phyloP scores from a whole-genome alignment of 2,113 vertebrate genomes.

The Malaclemys terrapin region DNA sequence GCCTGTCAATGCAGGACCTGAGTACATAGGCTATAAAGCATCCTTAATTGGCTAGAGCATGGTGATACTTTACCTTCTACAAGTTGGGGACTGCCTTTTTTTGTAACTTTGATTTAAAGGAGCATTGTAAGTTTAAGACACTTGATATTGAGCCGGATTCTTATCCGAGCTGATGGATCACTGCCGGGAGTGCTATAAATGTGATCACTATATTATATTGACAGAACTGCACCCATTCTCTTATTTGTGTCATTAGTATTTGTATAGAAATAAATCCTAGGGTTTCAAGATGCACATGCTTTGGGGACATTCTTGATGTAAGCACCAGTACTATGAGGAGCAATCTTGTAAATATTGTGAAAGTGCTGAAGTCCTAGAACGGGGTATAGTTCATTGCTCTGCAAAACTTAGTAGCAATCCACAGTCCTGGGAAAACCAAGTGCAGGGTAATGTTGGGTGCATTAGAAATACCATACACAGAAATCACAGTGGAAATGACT shows the following conservation, averaged over 20 bases:
- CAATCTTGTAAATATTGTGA: rapidly evolving
- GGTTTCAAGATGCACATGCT: neutral
- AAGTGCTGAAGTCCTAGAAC: neutral
- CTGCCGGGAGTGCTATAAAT: neutral
- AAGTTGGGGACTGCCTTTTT: neutral
- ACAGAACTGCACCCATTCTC: neutral
- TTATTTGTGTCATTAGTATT: neutral
- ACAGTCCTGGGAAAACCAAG: neutral
- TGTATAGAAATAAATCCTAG: neutral
- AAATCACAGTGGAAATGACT: neutral
- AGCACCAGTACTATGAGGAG: neutral
- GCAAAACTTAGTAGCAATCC: neutral
- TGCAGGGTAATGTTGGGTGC: neutral
- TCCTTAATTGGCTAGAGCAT: neutral
- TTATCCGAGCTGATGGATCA: neutral
- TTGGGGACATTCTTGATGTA: neutral
- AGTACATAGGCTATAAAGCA: neutral
- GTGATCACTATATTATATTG: neutral
- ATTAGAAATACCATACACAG: neutral
- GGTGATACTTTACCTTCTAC: neutral
- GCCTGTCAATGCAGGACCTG: neutral
- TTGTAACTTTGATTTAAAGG: neutral
- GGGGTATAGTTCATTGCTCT: neutral
- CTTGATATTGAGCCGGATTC: neutral
- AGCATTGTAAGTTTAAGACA: neutral